phyloP scores from a whole-genome alignment of 2,797 vertebrate genomes.

The Parotocinclus haroldoi region DNA sequence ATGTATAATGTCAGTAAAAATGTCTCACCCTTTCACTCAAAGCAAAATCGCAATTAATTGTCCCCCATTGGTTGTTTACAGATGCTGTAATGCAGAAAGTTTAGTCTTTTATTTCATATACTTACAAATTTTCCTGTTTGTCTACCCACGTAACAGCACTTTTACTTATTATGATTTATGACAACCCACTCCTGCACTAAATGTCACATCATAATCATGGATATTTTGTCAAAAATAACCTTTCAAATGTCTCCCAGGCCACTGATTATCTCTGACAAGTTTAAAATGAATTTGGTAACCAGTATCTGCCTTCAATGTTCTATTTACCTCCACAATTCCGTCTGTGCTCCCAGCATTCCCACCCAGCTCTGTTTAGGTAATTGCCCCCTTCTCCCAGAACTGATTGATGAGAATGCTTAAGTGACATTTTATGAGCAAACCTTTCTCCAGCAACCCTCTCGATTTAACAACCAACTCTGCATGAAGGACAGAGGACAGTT shows the following conservation, averaged over 20 bases:
- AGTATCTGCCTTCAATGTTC: constrained; percentile 8
- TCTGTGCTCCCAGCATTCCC: constrained; percentile 63
- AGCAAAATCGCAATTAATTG: no score
- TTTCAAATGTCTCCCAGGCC: neutral
- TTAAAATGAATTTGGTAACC: constrained; percentile 9
- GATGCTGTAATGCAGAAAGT: no score
- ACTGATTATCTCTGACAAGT: constrained; percentile 4
- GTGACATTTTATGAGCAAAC: constrained; percentile 62
- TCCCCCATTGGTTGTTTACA: no score
- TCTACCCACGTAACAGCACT: neutral
- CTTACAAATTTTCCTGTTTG: neutral
- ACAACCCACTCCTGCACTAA: neutral
- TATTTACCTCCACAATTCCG: constrained; percentile 61
- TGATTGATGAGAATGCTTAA: constrained; percentile 69
- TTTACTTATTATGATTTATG: neutral
- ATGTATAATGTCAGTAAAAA: no score
- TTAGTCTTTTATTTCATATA: neutral
- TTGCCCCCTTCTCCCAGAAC: constrained; percentile 66
- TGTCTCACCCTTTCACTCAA: no score
- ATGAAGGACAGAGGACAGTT: neutral
- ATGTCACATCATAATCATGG: neutral
- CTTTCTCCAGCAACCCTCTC: constrained; percentile 12
- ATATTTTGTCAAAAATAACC: neutral
- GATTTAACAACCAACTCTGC: constrained; percentile 41
- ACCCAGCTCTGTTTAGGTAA: constrained; percentile 49